These are phyloP conservation scores for Oreochromis mossambicus DNA, from an alignment of 2,797 vertebrate species.

Conservation along the genomic window DNA sequence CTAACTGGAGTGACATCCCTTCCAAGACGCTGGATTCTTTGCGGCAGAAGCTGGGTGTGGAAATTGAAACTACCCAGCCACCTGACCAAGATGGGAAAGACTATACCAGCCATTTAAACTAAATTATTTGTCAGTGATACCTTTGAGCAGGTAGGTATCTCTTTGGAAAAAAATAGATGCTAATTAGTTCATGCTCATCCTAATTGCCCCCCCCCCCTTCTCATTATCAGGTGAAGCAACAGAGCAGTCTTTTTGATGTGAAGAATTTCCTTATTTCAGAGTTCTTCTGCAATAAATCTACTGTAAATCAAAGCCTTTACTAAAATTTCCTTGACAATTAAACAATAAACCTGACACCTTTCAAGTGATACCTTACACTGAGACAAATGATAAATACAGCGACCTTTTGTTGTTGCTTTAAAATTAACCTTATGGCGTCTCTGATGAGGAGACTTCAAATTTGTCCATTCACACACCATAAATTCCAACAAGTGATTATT, in stretches of 20 bases:
- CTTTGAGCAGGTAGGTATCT: background rate
- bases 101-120: background rate
- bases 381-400: background rate
- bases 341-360: background rate
- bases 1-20: conserved; percentile 73
- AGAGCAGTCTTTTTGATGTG: conserved; percentile 11
- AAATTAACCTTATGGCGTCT: background rate
- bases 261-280: background rate
- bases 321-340: background rate
- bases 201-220: background rate
- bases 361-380: background rate
- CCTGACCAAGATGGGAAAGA: conserved; percentile 4
- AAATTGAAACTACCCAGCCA: background rate
- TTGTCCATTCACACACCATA: background rate
- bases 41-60: conserved; percentile 41
- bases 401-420: background rate
- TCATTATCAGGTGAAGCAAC: conserved; percentile 5
- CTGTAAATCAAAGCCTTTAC: background rate
- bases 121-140: background rate
- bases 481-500: background rate
- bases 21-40: conserved; percentile 77
- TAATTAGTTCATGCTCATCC: background rate
- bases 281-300: background rate
- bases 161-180: background rate
- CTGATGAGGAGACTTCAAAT: background rate